Evolutionary conservation across 2,888 invertebrate species (phyloP).

Genomic region (Pomacea canaliculata): DNA sequence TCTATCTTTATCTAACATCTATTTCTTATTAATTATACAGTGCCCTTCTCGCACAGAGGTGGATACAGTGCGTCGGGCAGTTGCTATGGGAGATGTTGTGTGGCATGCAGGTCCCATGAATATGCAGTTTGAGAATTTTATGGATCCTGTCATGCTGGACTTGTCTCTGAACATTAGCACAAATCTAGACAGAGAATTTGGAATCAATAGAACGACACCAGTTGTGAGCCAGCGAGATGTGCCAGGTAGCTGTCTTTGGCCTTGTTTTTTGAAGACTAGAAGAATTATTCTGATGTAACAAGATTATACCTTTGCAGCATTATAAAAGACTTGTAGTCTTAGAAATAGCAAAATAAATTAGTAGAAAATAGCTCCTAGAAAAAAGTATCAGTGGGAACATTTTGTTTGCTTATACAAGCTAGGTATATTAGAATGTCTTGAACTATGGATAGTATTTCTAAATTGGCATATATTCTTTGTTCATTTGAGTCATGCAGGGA

Average conservation of each 20-base stretch:
- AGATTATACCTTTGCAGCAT: no score
- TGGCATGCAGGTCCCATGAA: conserved; percentile 69
- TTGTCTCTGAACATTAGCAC: conserved; percentile 53
- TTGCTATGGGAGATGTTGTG: conserved; percentile 52
- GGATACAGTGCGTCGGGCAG: conserved; percentile 44
- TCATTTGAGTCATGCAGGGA: conserved; percentile 38
- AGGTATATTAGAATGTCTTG: no score
- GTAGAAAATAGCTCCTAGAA: no score
- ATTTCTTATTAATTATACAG: conserved; percentile 35
- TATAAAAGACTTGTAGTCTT: no score
- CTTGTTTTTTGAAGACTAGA: no score
- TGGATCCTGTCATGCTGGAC: conserved; percentile 51
- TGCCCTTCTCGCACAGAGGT: conserved; percentile 53
- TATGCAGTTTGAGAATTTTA: conserved; percentile 61
- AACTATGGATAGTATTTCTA: not conserved
- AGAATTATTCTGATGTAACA: no score
- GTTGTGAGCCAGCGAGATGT: conserved; percentile 65
- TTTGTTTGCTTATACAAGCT: no score
- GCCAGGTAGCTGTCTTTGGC: conserved; percentile 48
- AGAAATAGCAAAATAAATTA: no score
- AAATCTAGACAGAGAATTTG: conserved; percentile 51
- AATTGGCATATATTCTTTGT: not conserved
- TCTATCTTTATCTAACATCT: not conserved
- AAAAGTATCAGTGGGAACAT: no score
- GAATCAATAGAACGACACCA: conserved; percentile 45